Evolutionary conservation across 2,113 vertebrate species (phyloP).

Genomic region (Spea bombifrons): DNA sequence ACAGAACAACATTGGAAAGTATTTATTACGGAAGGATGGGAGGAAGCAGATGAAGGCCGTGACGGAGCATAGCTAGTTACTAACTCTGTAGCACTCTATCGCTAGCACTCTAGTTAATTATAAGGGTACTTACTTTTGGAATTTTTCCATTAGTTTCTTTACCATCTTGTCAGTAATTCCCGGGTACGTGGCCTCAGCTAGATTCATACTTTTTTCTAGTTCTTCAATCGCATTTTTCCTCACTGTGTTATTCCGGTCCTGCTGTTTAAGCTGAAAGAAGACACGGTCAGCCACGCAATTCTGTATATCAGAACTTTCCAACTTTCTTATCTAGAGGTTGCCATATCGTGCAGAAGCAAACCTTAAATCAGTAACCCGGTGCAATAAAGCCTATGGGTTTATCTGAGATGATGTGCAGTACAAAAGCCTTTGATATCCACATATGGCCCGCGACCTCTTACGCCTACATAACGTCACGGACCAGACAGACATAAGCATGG

Average conservation of each 20-base stretch:
- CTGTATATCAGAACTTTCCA: not conserved
- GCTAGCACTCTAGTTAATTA: no score
- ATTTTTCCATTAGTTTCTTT: conserved; percentile 88
- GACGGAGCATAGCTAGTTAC: no score
- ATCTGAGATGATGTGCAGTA: no score
- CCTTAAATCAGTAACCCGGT: no score
- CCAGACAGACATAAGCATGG: conserved; percentile 32
- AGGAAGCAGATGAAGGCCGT: no score
- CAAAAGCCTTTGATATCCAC: no score
- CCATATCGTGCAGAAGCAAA: no score
- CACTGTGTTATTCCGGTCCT: conserved; percentile 79
- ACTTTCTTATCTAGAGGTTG: not conserved
- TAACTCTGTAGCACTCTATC: no score
- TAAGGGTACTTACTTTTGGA: conserved; percentile 75
- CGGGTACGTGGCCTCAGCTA: conserved; percentile 85
- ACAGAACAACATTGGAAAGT: no score
- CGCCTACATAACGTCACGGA: no score
- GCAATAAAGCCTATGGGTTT: not conserved
- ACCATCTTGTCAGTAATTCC: conserved; percentile 97
- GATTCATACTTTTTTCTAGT: conserved; percentile 86
- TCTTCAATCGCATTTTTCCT: conserved; percentile 85
- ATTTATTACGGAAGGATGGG: no score
- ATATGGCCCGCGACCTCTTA: no score
- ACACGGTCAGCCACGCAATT: not conserved
- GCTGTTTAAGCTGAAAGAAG: conserved; percentile 79